Base-by-base conservation (phyloP, 2,113 vertebrate genomes). In the Otolemur garnettii region DNA sequence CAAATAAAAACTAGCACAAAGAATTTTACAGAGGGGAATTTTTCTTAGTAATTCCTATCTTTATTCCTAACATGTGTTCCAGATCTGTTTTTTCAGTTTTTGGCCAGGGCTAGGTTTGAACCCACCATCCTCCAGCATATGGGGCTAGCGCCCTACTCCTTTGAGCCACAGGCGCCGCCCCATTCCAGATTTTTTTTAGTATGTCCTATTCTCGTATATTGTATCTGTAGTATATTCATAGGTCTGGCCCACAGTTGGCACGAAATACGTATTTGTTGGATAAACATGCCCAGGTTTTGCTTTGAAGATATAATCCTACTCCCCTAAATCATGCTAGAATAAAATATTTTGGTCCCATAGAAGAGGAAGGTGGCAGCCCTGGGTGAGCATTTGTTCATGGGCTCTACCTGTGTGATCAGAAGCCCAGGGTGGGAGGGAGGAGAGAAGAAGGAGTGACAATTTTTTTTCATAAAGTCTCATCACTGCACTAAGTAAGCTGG, bases 401-500 rank as follows among this genome's bases (percentile, higher is more conserved):
- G 35, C 0, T 85, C 55, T 79, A 19, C 91, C 88, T 50, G 35
- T 92, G 66, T 55, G 83, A 38, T 85, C 68, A 93, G 94, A 85
- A 82, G 81, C 72, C 79, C 14, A 1, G 0, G 42, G 0, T 9
- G 18, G 42, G 45, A 50, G 45, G 69, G 80, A 59, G 11, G 57
- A 1, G 0, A 30, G 0, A 21, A 26, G 55, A n/a, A 93, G 24
- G 64, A 94, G 74, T 4, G 85, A 38, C 0, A 0, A 42, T 42
- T 42, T 42, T 55, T 55, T 57, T 74, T 28, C 50, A 74, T 30
- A 57, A 84, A 93, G 59, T 83, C 83, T 90, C 71, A 59, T 92
- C 75, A 94, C 64, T 77, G 62, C 80, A 84, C 75, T 88, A 95
- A 91, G 42, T 33, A 84, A 68, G 78, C 66, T 10, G 9, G 60